Conservation (phyloP, 2,797 vertebrate genomes). For the Bradypodion pumilum region DNA sequence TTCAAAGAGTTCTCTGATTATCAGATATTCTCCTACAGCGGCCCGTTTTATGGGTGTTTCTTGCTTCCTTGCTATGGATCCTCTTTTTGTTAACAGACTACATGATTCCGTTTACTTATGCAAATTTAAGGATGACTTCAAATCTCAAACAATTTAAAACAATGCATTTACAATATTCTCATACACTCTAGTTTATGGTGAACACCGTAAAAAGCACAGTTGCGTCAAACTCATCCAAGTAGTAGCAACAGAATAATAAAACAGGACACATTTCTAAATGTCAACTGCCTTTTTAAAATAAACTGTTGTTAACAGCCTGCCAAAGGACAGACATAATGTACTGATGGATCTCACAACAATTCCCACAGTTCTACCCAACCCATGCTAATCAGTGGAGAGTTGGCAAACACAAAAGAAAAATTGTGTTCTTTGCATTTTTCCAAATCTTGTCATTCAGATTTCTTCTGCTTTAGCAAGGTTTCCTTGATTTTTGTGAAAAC, state of each 20-base stretch:
- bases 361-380: too few relatives aligned
- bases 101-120: not conserved
- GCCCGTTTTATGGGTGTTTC: not conserved
- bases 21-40: not conserved
- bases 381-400: too few relatives aligned
- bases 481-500: too few relatives aligned
- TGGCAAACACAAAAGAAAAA: too few relatives aligned
- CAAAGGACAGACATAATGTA: too few relatives aligned
- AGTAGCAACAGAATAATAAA: not conserved
- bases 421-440: too few relatives aligned
- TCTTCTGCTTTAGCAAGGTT: too few relatives aligned
- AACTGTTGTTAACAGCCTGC: too few relatives aligned
- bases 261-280: too few relatives aligned
- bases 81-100: not conserved
- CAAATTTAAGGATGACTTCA: not conserved
- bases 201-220: not conserved
- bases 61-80: not conserved
- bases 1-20: not conserved
- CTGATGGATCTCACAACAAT: too few relatives aligned
- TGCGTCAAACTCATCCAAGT: not conserved
- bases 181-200: not conserved
- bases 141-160: not conserved
- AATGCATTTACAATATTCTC: not conserved
- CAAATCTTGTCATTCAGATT: too few relatives aligned
- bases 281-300: too few relatives aligned